Evolutionary conservation across 2,888 invertebrate genomes (phyloP).

Genomic region (Nephrocerus scutellatus): DNA sequence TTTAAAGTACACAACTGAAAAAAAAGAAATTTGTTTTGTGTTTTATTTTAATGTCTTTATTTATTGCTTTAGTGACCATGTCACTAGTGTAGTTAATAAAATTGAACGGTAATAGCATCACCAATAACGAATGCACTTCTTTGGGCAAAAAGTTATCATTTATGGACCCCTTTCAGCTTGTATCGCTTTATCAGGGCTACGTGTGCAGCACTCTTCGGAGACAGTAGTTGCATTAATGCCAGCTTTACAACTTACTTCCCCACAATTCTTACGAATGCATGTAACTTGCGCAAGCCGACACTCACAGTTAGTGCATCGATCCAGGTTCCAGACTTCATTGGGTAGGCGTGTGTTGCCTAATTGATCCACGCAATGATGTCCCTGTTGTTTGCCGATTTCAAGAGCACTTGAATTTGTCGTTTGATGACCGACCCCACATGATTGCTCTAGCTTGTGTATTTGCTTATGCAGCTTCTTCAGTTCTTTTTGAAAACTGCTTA

Average conservation of each 20-base stretch:
- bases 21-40: background rate
- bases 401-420: slow-evolving; percentile 5
- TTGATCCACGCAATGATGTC: slow-evolving; percentile 45
- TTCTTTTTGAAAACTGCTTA: slow-evolving; percentile 51
- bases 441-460: slow-evolving; percentile 46
- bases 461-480: slow-evolving; percentile 51
- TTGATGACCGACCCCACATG: slow-evolving; percentile 25
- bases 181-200: slow-evolving; percentile 42
- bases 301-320: slow-evolving; percentile 50
- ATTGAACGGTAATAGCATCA: slow-evolving; percentile 5
- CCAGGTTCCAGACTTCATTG: slow-evolving; percentile 49
- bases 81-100: slow-evolving; percentile 2
- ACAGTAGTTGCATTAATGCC: slow-evolving; percentile 37
- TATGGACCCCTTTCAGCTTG: slow-evolving; percentile 18
- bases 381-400: slow-evolving; percentile 27
- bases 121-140: background rate
- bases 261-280: slow-evolving; percentile 48
- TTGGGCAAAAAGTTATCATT: background rate
- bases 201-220: slow-evolving; percentile 48
- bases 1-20: too few relatives aligned
- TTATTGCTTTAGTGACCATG: background rate
- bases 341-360: slow-evolving; percentile 45
- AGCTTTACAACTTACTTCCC: slow-evolving; percentile 40
- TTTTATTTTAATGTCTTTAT: slow-evolving; percentile 2
- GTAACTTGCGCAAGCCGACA: slow-evolving; percentile 49